Conservation (phyloP, 2,113 vertebrate species). For the Andinoacara biseriatus region DNA sequence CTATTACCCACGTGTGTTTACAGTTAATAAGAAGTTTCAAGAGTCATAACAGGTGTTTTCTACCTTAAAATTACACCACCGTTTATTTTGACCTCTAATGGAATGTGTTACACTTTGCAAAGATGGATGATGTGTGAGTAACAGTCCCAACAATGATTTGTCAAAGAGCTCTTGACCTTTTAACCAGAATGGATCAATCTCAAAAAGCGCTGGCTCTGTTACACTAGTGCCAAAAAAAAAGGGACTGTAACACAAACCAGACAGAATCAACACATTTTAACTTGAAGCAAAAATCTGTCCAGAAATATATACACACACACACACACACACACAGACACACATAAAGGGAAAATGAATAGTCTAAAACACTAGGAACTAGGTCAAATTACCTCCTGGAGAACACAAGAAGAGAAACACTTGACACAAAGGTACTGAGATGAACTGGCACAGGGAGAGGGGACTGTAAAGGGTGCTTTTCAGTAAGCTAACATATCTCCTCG, state of each 20-base stretch:
- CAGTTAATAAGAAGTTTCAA: background rate
- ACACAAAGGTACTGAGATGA: background rate
- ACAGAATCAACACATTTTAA: background rate
- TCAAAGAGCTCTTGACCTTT: background rate
- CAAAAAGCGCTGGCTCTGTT: background rate
- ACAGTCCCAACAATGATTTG: background rate
- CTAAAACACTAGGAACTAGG: background rate
- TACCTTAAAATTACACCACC: background rate
- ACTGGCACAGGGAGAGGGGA: background rate
- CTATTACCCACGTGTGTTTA: constrained; percentile 2
- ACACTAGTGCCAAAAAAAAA: background rate
- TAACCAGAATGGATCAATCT: background rate
- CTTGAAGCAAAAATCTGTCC: background rate
- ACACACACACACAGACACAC: too few relatives aligned
- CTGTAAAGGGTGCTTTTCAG: background rate
- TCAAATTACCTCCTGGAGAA: constrained; percentile 2
- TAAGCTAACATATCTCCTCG: background rate
- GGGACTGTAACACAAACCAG: background rate
- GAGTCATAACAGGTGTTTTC: background rate
- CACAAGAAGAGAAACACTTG: background rate
- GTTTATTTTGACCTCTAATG: background rate
- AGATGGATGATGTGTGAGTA: background rate
- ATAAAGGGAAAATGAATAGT: background rate
- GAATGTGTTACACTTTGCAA: background rate
- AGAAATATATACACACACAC: background rate